Evolutionary conservation across 1,140 invertebrate species (phyloP), one percentile per base, ranked within the genome.

Genomic region (Argopecten irradians): DNA sequence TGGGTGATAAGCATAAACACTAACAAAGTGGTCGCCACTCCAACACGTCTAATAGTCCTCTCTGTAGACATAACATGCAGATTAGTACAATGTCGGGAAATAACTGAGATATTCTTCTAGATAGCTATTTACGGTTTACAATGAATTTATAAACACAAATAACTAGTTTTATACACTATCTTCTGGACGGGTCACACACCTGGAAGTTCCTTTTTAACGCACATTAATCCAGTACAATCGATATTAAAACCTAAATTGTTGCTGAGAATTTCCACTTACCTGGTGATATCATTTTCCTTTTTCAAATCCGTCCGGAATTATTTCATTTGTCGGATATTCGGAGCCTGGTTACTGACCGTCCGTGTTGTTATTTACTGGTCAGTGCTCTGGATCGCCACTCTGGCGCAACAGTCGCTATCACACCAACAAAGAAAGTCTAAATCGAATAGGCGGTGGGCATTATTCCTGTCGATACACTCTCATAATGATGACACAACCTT

Each of bases 311-410:
- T 7, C 55, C 22, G 8, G 0, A 71, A 28, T 16, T 71, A 28
- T n/a, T n/a, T 71, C 7, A 71, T 71, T 71, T 28, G 22, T 71
- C 5, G 55, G 2, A 11, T 71, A 28, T 71, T 28, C 55, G 5
- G 55, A 71, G 55, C 55, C 11, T 71, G 55, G 55, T 71, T 71
- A 71, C 55, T 71, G 55, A 71, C 55, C 55, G 55, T n/a, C 1
- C 28, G n/a, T 71, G 55, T 71, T 71, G 28, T n/a, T 71, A n/a
- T 71, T 55, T 55, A 55, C 55, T 71, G 55, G 55, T 71, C 55
- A 71, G 55, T 28, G 5, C 55, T 3, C 55, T 5, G 55, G 28
- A 22, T 28, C n/a, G n/a, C 55, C 55, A 71, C 55, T n/a, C 55
- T 2, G 0, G 28, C 22, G 22, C 43, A 46, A 22, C 43, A 22